phyloP scores from a whole-genome alignment of 2,113 vertebrate species.

The Delphinus delphis region DNA sequence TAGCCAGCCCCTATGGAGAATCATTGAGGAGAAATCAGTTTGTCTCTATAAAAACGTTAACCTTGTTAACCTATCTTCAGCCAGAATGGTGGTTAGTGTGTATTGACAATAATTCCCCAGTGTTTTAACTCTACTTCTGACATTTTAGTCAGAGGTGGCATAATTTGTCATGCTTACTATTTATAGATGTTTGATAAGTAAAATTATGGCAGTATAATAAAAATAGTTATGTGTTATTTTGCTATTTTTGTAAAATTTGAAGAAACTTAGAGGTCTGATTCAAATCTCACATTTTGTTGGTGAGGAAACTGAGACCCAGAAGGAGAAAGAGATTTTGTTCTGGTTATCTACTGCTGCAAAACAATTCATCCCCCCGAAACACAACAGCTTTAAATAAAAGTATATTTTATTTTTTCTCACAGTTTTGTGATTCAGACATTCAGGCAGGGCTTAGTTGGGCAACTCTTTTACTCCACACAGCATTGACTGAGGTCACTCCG shows the following conservation, averaged over 20 bases:
- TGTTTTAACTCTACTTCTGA: background rate
- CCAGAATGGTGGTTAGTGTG: background rate
- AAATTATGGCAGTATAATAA: background rate
- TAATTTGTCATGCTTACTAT: background rate
- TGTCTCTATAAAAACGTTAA: background rate
- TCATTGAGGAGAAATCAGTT: background rate
- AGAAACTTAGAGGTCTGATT: background rate
- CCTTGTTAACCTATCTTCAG: background rate
- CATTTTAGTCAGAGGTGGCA: background rate
- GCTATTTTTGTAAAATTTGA: slow-evolving; percentile 2
- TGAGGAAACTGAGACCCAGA: background rate
- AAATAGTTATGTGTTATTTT: background rate
- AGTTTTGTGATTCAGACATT: background rate
- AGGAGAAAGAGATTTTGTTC: background rate
- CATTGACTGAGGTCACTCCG: background rate
- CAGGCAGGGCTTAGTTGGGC: background rate
- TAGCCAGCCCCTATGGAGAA: background rate
- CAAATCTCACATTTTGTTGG: background rate
- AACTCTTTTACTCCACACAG: background rate
- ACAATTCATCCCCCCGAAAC: background rate
- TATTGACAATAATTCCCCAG: background rate
- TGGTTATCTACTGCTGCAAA: background rate
- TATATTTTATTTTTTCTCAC: background rate
- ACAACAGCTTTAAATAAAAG: background rate
- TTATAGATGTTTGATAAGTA: background rate